These are phyloP conservation scores for Schizopygopsis pylzovi DNA, from an alignment of 2,797 vertebrate genomes.

Conservation along the genomic window DNA sequence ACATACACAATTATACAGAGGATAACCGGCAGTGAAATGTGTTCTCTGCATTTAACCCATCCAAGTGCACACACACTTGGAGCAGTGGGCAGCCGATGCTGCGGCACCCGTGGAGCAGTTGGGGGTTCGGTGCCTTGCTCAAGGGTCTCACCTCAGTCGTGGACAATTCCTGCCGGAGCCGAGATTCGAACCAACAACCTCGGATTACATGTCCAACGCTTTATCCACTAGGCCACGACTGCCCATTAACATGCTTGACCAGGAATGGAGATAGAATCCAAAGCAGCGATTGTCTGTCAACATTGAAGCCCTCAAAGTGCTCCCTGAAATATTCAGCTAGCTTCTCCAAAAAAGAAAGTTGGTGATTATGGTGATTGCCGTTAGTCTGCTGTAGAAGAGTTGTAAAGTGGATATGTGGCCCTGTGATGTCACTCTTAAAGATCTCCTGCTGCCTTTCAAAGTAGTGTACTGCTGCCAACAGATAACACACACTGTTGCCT, in stretches of 20 bases:
- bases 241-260: neutral
- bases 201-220: no score
- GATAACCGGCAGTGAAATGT: no score
- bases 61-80: no score
- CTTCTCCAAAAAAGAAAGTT: neutral
- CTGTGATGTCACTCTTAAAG: constrained; percentile 38
- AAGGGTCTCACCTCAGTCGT: no score
- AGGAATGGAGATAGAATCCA: constrained; percentile 12
- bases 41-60: no score
- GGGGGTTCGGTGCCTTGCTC: no score
- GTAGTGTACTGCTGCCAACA: constrained; percentile 34
- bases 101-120: no score
- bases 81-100: no score
- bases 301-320: neutral
- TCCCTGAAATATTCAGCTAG: neutral
- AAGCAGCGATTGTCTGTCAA: neutral
- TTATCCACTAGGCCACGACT: no score
- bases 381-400: constrained; percentile 38
- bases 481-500: constrained; percentile 37
- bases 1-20: no score
- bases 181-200: no score
- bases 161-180: no score
- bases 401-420: constrained; percentile 34
- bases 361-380: neutral
- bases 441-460: constrained; percentile 30